phyloP scores from a whole-genome alignment of 2,113 vertebrate species.

The Butorides virescens region DNA sequence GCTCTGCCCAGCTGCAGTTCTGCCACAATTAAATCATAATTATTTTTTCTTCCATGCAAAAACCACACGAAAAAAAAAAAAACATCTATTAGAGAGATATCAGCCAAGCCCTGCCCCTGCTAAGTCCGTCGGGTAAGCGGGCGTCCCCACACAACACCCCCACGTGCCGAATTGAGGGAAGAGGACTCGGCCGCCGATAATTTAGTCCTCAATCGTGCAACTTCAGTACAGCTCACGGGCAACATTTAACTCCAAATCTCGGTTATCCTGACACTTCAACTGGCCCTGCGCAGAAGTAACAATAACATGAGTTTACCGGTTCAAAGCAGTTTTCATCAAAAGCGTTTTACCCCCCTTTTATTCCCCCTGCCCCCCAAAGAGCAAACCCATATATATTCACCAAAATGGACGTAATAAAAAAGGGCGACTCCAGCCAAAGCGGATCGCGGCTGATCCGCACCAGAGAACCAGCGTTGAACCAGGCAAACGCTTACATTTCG shows the following conservation, averaged over 20 bases:
- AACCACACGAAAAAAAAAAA: background rate
- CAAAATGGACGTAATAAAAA: background rate
- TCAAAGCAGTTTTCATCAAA: background rate
- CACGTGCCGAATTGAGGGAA: fast-evolving
- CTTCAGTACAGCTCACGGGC: fast-evolving
- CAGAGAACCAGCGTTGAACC: fast-evolving
- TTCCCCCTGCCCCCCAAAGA: background rate
- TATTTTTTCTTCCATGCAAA: background rate
- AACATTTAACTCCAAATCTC: fast-evolving
- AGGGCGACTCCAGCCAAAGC: background rate
- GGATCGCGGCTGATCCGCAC: fast-evolving
- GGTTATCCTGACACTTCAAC: background rate
- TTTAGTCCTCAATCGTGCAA: background rate
- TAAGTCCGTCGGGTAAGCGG: background rate
- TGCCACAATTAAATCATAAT: background rate
- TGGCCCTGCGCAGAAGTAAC: fast-evolving
- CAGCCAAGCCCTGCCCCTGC: background rate
- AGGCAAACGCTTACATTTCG: fast-evolving
- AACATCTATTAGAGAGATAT: fast-evolving
- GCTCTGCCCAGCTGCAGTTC: background rate
- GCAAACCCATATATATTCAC: background rate
- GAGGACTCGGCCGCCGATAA: background rate
- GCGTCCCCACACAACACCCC: background rate
- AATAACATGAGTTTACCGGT: fast-evolving
- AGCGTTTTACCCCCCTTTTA: background rate